A percentile compares a stretch with the other conserved stretches of the same genome.
These are phyloP conservation scores for Neosalanx taihuensis DNA, from an alignment of 2,797 vertebrate genomes.

Conservation along the genomic window DNA sequence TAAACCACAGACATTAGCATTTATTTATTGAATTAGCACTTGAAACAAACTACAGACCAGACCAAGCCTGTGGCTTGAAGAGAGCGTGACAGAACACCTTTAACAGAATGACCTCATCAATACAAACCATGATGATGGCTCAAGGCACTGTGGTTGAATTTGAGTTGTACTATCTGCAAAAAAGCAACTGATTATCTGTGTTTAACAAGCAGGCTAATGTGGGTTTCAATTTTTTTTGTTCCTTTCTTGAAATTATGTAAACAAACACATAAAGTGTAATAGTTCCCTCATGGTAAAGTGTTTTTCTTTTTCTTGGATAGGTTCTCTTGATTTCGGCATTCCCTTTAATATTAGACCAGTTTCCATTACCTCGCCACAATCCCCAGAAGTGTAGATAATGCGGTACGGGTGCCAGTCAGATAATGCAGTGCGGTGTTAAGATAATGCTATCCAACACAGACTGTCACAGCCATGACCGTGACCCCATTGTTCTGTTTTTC, in stretches of 20 bases:
- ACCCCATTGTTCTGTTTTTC: neutral
- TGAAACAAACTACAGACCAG: constrained; percentile 8
- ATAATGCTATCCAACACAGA: neutral
- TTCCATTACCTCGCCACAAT: constrained; percentile 43
- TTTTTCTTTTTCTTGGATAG: neutral
- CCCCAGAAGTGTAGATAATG: neutral
- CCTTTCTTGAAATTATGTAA: constrained; percentile 37
- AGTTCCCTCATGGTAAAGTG: constrained; percentile 32
- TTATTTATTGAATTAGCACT: constrained; percentile 7
- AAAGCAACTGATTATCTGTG: constrained; percentile 6
- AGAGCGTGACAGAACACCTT: constrained; percentile 10
- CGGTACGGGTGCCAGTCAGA: constrained; percentile 3
- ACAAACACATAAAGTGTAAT: constrained; percentile 55
- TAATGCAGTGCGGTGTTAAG: neutral
- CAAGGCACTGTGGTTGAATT: constrained; percentile 8
- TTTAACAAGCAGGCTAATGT: constrained; percentile 33
- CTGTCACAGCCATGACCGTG: neutral
- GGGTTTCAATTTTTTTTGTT: constrained; percentile 36
- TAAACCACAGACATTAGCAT: constrained; percentile 3
- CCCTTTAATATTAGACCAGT: constrained; percentile 27
- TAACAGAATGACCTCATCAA: constrained; percentile 15
- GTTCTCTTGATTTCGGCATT: constrained; percentile 26
- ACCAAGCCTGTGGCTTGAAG: neutral
- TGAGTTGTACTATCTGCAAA: constrained; percentile 16
- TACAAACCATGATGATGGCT: neutral